Evolutionary conservation across 2,113 vertebrate genomes (phyloP).

Genomic region (Anseranas semipalmata): DNA sequence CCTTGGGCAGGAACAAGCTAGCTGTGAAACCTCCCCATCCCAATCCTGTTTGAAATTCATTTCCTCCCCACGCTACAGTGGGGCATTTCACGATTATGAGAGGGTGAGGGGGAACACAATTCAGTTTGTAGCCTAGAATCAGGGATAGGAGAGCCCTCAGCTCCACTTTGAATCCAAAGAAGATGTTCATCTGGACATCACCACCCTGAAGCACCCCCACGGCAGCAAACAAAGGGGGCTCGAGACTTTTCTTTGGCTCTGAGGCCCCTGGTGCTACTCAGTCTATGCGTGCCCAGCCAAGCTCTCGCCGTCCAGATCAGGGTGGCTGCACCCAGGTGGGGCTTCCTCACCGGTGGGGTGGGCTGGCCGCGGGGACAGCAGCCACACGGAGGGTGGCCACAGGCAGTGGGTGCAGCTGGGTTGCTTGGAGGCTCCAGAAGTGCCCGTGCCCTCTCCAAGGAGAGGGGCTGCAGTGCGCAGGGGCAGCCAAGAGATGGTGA

Average conservation of each 20-base stretch:
- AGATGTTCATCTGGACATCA: not conserved
- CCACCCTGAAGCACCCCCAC: not conserved
- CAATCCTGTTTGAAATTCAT: not conserved
- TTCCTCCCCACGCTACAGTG: not conserved
- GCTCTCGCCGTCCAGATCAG: not conserved
- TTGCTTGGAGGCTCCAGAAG: not conserved
- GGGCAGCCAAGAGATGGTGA: not conserved
- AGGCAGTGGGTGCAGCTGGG: too few relatives aligned
- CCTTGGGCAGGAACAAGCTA: accelerated
- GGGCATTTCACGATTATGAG: not conserved
- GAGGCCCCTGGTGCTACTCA: not conserved
- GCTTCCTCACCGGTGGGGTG: accelerated
- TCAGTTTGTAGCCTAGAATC: not conserved
- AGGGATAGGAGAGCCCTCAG: not conserved
- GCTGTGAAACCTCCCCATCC: not conserved
- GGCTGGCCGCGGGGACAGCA: not conserved
- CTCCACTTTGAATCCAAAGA: not conserved
- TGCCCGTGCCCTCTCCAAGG: accelerated
- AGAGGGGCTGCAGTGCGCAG: not conserved
- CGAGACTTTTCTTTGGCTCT: not conserved
- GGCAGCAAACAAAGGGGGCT: not conserved
- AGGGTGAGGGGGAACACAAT: not conserved
- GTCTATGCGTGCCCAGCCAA: not conserved
- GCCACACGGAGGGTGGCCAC: accelerated
- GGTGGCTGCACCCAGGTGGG: not conserved